A percentile compares a stretch with the other conserved stretches of the same genome.
Conservation (phyloP, 1,140 invertebrate species). For the Papilio polyxenes region DNA sequence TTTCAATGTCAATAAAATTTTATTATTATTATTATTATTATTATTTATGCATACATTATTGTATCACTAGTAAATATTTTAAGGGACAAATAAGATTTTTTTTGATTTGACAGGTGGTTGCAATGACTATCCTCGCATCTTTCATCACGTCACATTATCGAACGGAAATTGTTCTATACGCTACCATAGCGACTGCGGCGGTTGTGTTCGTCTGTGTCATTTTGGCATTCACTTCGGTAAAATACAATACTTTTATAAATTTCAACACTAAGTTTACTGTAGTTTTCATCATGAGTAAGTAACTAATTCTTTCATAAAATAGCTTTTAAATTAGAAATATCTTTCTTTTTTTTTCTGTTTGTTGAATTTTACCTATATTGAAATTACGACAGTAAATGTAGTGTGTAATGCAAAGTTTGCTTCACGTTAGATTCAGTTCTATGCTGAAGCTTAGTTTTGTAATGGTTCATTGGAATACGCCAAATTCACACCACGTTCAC, state of each 20-base stretch:
- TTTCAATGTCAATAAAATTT: too few species aligned
- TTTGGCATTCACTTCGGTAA: constrained; percentile 45
- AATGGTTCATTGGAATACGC: too few species aligned
- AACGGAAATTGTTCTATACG: constrained; percentile 46
- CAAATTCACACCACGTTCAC: too few species aligned
- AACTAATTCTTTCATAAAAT: neutral
- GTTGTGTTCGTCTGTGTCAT: constrained; percentile 46
- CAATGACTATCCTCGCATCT: constrained; percentile 45
- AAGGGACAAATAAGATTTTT: too few species aligned
- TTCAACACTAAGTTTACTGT: neutral
- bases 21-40: too few species aligned
- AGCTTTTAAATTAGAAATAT: too few species aligned
- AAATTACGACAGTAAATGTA: neutral
- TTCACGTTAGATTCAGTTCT: too few species aligned
- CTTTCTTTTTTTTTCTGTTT: too few species aligned
- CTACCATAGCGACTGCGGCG: constrained; percentile 43
- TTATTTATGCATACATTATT: too few species aligned
- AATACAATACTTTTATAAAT: neutral
- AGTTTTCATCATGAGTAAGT: neutral
- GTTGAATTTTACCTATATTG: neutral
- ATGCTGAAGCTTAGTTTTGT: too few species aligned
- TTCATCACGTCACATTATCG: constrained; percentile 46
- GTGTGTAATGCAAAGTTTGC: too few species aligned
- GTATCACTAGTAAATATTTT: too few species aligned
- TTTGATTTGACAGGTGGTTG: constrained; percentile 41